Conservation (phyloP, 2,888 invertebrate species). For the Drosophila longiperda region DNA sequence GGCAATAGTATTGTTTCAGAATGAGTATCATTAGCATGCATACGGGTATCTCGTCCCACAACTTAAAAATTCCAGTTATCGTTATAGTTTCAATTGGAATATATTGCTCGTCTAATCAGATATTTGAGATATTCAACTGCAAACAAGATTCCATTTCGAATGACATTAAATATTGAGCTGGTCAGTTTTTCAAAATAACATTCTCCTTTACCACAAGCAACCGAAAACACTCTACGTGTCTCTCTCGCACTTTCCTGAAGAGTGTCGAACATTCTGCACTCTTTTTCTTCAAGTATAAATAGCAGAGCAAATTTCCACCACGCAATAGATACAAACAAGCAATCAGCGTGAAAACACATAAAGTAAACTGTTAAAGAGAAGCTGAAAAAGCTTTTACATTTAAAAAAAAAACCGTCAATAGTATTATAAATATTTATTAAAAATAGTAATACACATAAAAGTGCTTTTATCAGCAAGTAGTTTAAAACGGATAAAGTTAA, state of each 20-base stretch:
- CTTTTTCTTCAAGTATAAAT: slow-evolving; percentile 58
- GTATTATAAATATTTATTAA: background rate
- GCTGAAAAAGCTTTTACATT: background rate
- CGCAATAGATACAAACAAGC: slow-evolving; percentile 44
- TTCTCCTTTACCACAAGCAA: background rate
- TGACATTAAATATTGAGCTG: background rate
- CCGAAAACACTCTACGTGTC: background rate
- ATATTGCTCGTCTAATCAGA: background rate
- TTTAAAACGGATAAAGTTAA: background rate
- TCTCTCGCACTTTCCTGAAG: slow-evolving; percentile 14
- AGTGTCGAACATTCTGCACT: slow-evolving; percentile 25
- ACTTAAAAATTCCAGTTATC: background rate
- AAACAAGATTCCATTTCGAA: background rate
- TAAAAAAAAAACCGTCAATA: background rate
- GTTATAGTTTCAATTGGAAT: background rate
- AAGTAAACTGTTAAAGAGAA: background rate
- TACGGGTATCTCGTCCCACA: background rate
- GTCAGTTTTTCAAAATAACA: background rate
- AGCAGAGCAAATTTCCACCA: slow-evolving; percentile 23
- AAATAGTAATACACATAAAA: background rate
- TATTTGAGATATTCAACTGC: background rate
- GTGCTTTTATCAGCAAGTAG: background rate
- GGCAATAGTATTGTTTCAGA: background rate
- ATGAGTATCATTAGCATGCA: background rate
- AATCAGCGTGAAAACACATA: slow-evolving; percentile 16